Conservation (phyloP, 1,140 invertebrate genomes). For the Cherax destructor region DNA sequence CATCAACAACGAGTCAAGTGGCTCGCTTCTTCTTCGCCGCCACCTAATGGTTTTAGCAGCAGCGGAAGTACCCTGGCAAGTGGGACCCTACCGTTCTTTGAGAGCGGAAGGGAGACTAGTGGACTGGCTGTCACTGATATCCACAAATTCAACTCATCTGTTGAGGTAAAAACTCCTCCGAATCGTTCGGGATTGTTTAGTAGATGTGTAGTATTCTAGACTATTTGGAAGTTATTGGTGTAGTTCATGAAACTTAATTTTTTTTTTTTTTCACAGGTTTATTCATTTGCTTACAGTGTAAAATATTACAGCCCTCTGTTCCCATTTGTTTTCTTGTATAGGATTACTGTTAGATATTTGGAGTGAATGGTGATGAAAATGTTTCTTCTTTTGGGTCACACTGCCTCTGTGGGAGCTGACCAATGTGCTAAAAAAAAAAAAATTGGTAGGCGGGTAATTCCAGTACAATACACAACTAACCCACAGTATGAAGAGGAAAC, state of each 20-base stretch:
- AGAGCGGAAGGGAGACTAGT: conserved; percentile 28
- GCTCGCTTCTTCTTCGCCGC: conserved; percentile 45
- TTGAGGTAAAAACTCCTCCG: conserved; percentile 45
- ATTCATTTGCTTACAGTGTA: neutral
- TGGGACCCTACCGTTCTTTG: conserved; percentile 57
- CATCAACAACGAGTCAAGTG: conserved; percentile 58
- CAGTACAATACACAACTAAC: too few relatives aligned
- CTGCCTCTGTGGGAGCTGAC: too few relatives aligned
- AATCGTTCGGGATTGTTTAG: conserved; percentile 11
- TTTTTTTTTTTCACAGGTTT: neutral
- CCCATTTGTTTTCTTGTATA: too few relatives aligned
- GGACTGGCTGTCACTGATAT: conserved; percentile 39
- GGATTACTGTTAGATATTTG: too few relatives aligned
- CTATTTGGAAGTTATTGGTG: neutral
- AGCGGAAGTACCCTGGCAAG: conserved; percentile 22
- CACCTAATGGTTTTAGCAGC: conserved; percentile 38
- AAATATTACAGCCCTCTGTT: too few relatives aligned
- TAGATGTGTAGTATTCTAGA: conserved; percentile 29
- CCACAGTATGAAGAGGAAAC: too few relatives aligned
- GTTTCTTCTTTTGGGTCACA: too few relatives aligned
- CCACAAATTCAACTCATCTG: conserved; percentile 61
- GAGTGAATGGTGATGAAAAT: too few relatives aligned
- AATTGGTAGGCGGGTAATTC: too few relatives aligned
- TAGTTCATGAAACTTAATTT: too few relatives aligned
- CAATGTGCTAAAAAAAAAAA: too few relatives aligned